A percentile compares a stretch with the other conserved stretches of the same genome.
Evolutionary conservation across 2,888 invertebrate genomes (phyloP).

Genomic region (Muschampia plurimacula): DNA sequence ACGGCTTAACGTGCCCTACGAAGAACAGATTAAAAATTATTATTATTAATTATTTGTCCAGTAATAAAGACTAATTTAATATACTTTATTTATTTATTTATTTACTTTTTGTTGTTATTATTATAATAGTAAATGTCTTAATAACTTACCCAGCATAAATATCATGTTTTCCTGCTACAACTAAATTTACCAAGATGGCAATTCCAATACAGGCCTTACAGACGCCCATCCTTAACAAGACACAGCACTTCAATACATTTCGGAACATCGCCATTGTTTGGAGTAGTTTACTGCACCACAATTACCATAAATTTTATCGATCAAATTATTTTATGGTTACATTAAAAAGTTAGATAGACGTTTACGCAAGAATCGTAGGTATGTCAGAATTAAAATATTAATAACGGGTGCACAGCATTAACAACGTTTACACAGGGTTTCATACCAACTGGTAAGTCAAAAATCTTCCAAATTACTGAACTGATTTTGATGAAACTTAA

Average conservation of each 20-base stretch:
- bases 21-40: too few species aligned
- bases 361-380: background rate
- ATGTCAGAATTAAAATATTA: background rate
- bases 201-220: background rate
- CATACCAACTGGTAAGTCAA: too few species aligned
- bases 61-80: too few species aligned
- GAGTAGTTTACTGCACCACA: slow-evolving; percentile 13
- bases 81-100: too few species aligned
- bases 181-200: slow-evolving; percentile 13
- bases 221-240: slow-evolving; percentile 12
- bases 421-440: too few species aligned
- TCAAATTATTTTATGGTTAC: slow-evolving; percentile 1
- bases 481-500: too few species aligned
- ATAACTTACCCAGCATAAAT: slow-evolving; percentile 24
- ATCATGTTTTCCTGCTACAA: slow-evolving; percentile 22
- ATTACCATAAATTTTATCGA: slow-evolving; percentile 33
- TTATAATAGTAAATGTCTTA: background rate
- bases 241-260: background rate
- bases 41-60: too few species aligned
- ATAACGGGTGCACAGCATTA: too few species aligned
- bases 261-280: slow-evolving; percentile 2
- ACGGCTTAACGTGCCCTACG: too few species aligned
- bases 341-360: background rate
- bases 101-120: too few species aligned
- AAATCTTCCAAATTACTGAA: too few species aligned